Evolutionary conservation across 2,113 vertebrate species (phyloP).

Genomic region (Neogale vison): DNA sequence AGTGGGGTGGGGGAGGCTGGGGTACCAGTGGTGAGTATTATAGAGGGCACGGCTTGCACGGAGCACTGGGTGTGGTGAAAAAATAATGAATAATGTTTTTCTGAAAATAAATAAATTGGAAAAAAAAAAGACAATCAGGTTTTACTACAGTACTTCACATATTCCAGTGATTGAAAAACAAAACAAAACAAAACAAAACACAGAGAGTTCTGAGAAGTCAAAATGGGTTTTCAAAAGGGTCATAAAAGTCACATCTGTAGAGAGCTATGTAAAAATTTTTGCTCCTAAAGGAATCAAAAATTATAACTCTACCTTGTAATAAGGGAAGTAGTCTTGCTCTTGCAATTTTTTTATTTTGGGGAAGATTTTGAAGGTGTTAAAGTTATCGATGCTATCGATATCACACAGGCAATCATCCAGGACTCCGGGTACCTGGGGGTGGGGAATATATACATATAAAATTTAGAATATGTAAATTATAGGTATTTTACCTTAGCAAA

Average conservation of each 20-base stretch:
- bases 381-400: constrained; percentile 96
- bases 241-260: neutral
- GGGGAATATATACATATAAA: neutral
- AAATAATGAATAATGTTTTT: no score
- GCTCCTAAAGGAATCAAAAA: neutral
- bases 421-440: constrained; percentile 92
- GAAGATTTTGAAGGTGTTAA: constrained; percentile 98
- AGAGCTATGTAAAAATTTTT: neutral
- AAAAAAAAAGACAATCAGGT: neutral
- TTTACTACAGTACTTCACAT: neutral
- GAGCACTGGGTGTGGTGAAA: no score
- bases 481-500: constrained; percentile 21
- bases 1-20: no score
- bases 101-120: no score
- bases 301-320: constrained; percentile 91
- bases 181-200: no score
- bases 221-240: neutral
- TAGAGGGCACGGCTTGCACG: no score
- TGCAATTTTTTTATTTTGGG: constrained; percentile 93
- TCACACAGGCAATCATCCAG: constrained; percentile 98
- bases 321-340: constrained; percentile 96
- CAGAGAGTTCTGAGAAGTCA: neutral
- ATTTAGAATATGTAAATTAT: constrained; percentile 29
- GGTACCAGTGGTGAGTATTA: no score
- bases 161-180: neutral